Percentiles rank a stretch among this genome's conserved stretches.
Evolutionary conservation across 2,888 invertebrate species (phyloP).

Genomic region (Drosophila anomalata): DNA sequence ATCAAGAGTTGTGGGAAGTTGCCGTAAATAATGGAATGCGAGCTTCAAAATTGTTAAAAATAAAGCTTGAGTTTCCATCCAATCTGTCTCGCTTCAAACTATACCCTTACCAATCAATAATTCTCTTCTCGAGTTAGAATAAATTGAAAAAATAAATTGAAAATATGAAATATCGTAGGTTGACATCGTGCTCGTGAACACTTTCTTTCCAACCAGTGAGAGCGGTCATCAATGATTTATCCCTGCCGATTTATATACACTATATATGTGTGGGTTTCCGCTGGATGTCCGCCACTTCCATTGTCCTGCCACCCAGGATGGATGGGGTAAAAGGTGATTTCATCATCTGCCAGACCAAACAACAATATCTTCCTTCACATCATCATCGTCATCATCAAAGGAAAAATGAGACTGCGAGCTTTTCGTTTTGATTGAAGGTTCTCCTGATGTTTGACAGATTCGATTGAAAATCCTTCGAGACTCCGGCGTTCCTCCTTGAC

Average conservation of each 20-base stretch:
- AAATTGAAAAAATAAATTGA: constrained; percentile 74
- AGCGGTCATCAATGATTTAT: constrained; percentile 65
- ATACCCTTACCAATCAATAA: constrained; percentile 8
- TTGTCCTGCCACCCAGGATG: constrained; percentile 51
- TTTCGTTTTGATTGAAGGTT: constrained; percentile 80
- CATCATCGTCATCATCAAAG: constrained; percentile 29
- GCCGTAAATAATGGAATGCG: neutral
- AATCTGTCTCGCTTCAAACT: neutral
- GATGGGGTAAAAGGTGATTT: constrained; percentile 51
- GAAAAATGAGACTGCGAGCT: constrained; percentile 74
- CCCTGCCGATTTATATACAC: constrained; percentile 43
- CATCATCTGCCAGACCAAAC: constrained; percentile 57
- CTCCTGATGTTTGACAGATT: constrained; percentile 82
- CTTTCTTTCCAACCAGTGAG: constrained; percentile 14
- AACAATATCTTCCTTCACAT: constrained; percentile 33
- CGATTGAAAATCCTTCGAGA: constrained; percentile 80
- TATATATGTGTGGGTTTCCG: constrained; percentile 27
- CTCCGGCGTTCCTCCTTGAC: constrained; percentile 58
- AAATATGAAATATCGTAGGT: constrained; percentile 69
- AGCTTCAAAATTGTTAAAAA: neutral
- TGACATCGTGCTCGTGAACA: constrained; percentile 47
- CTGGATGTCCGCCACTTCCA: constrained; percentile 61
- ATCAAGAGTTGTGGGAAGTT: neutral
- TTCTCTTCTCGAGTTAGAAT: constrained; percentile 43
- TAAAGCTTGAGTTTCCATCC: neutral